Evolutionary conservation across 2,113 vertebrate species (phyloP).

Genomic region (Rhegmatorhina hoffmannsi): DNA sequence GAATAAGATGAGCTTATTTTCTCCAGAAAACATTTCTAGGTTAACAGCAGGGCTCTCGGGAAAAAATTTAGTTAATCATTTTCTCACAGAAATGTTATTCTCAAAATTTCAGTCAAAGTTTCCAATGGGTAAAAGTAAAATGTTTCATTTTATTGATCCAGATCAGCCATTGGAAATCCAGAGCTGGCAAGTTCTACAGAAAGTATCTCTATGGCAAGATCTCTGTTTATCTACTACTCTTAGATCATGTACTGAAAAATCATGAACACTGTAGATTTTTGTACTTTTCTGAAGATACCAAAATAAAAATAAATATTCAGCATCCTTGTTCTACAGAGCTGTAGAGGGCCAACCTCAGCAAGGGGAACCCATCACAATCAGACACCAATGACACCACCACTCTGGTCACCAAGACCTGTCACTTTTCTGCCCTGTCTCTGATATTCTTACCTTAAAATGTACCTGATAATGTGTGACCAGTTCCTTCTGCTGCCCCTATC

Average conservation of each 20-base stretch:
- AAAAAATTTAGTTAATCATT: background rate
- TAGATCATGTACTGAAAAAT: background rate
- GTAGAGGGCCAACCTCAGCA: background rate
- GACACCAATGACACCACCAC: fast-evolving
- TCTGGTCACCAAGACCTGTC: background rate
- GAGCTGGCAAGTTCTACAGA: background rate
- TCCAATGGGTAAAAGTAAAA: background rate
- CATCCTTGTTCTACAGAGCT: background rate
- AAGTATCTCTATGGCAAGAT: background rate
- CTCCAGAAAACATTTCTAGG: background rate
- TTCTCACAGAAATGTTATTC: background rate
- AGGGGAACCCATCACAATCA: background rate
- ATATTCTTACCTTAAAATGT: background rate
- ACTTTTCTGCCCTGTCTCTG: background rate
- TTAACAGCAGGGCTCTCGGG: background rate
- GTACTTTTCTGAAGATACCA: background rate
- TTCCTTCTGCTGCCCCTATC: background rate
- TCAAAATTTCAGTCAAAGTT: background rate
- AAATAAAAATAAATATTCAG: background rate
- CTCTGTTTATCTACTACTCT: background rate
- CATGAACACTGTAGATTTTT: background rate
- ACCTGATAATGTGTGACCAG: background rate
- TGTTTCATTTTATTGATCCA: background rate
- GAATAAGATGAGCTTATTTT: background rate
- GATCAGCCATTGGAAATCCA: background rate